phyloP scores from a whole-genome alignment of 2,113 vertebrate genomes.

The Heterotis niloticus region DNA sequence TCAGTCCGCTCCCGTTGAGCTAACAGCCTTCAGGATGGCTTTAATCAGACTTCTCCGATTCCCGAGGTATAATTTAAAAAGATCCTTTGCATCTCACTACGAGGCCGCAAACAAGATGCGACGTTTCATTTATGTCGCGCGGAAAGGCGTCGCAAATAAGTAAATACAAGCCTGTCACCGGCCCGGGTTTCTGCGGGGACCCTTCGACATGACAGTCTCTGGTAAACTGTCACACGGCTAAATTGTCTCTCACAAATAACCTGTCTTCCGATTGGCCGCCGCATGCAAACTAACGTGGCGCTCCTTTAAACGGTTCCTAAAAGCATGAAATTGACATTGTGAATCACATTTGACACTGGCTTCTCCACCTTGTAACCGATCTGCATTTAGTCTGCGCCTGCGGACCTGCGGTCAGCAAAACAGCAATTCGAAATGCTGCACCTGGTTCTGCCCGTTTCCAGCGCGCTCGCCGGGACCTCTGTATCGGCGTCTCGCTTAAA shows the following conservation, averaged over 20 bases:
- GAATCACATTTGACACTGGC: slow-evolving; percentile 93
- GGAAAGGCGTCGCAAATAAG: slow-evolving; percentile 79
- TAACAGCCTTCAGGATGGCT: slow-evolving; percentile 55
- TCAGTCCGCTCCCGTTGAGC: slow-evolving; percentile 38
- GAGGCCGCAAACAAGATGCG: slow-evolving; percentile 73
- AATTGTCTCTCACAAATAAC: slow-evolving; percentile 90
- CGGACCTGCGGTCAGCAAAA: slow-evolving; percentile 25
- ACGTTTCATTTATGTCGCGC: slow-evolving; percentile 73
- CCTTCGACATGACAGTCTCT: slow-evolving; percentile 76
- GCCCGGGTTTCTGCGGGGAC: slow-evolving; percentile 72
- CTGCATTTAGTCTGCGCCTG: slow-evolving; percentile 68
- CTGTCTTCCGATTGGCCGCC: slow-evolving; percentile 93
- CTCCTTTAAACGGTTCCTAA: slow-evolving; percentile 87
- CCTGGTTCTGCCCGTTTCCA: not conserved
- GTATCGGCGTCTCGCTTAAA: not conserved
- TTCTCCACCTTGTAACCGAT: slow-evolving; percentile 95
- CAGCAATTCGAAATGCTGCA: not conserved
- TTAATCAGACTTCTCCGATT: slow-evolving; percentile 64
- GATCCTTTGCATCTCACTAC: slow-evolving; percentile 68
- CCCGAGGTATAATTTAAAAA: slow-evolving; percentile 65
- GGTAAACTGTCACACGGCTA: slow-evolving; percentile 92
- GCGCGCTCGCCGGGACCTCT: not conserved
- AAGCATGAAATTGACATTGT: slow-evolving; percentile 99
- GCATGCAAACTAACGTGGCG: slow-evolving; percentile 89
- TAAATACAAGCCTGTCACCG: slow-evolving; percentile 89